These are phyloP conservation scores for Druceiella hillmani DNA, from an alignment of 2,888 invertebrate species.

Conservation along the genomic window DNA sequence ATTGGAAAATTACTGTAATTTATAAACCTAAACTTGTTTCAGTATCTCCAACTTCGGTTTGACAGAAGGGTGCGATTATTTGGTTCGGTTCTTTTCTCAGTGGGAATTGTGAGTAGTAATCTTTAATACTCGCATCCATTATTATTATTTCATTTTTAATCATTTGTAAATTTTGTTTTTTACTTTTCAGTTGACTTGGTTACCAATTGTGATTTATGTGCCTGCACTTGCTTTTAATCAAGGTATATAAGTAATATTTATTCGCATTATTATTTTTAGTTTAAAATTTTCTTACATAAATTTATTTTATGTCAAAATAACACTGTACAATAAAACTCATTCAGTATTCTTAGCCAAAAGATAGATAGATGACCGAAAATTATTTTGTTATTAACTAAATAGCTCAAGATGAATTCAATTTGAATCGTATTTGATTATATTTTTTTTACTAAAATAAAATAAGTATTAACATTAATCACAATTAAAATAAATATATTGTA, in stretches of 20 bases:
- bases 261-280: constrained; percentile 1
- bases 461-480: too few relatives aligned
- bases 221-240: constrained; percentile 70
- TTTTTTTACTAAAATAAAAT: too few relatives aligned
- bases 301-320: constrained; percentile 4
- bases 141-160: constrained; percentile 3
- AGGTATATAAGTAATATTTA: constrained; percentile 34
- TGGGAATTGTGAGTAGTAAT: constrained; percentile 53
- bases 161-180: constrained; percentile 9
- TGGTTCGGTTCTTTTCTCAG: constrained; percentile 59
- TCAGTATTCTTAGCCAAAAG: constrained; percentile 2
- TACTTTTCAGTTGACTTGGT: constrained; percentile 56
- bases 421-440: too few relatives aligned
- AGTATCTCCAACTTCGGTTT: constrained; percentile 63
- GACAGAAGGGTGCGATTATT: constrained; percentile 60
- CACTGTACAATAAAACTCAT: constrained; percentile 1
- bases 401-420: too few relatives aligned
- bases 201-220: constrained; percentile 68
- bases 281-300: not conserved
- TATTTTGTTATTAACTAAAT: too few relatives aligned
- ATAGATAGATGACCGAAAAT: too few relatives aligned
- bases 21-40: constrained; percentile 26
- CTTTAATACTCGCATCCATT: constrained; percentile 7
- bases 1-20: too few relatives aligned
- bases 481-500: too few relatives aligned